Conservation (phyloP, 2,888 invertebrate genomes). For the Philaethria dido region DNA sequence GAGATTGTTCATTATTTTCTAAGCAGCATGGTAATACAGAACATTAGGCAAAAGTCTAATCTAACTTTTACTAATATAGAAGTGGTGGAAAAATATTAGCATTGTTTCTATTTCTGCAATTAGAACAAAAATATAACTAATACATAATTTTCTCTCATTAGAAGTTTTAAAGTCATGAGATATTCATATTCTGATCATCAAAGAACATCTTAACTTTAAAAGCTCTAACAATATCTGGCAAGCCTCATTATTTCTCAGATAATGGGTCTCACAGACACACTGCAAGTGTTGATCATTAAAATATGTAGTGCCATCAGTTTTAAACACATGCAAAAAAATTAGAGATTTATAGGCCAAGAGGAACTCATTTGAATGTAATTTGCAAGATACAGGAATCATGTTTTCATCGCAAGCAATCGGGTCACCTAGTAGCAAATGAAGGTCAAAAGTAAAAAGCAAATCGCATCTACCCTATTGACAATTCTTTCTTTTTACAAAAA, state of each 20-base stretch:
- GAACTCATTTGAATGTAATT: conserved; percentile 1
- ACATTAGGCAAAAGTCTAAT: background rate
- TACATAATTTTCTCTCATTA: too few relatives aligned
- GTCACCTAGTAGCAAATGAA: background rate
- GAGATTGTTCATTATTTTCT: too few relatives aligned
- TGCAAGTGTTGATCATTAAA: conserved; percentile 2
- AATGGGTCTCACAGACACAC: background rate
- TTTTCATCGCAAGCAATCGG: background rate
- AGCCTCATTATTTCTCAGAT: background rate
- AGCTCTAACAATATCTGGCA: background rate
- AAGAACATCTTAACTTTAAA: background rate
- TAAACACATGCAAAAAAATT: background rate
- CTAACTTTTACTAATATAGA: background rate
- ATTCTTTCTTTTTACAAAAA: background rate
- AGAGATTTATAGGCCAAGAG: background rate
- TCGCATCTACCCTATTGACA: background rate
- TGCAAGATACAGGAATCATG: background rate
- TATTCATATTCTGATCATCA: too few relatives aligned
- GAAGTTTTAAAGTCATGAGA: too few relatives aligned
- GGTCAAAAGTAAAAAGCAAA: background rate
- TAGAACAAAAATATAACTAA: too few relatives aligned
- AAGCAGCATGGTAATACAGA: background rate
- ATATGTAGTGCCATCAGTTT: background rate
- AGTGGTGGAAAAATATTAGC: too few relatives aligned
- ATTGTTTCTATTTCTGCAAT: too few relatives aligned